phyloP scores from a whole-genome alignment of 2,797 vertebrate species.

The Malurus leucopterus region DNA sequence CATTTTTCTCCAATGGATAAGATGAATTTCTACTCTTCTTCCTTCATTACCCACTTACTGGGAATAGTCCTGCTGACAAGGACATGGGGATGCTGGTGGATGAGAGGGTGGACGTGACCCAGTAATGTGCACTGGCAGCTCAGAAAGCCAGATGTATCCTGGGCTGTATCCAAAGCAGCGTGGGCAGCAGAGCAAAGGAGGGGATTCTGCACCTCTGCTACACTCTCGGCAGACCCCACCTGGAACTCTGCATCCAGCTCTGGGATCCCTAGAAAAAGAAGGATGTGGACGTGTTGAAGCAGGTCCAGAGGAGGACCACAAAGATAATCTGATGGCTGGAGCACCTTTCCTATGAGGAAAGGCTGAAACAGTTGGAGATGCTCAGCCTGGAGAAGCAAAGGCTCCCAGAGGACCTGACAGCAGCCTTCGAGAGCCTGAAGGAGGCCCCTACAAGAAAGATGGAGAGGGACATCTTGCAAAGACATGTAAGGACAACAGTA shows the following conservation, averaged over 20 bases:
- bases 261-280: background rate
- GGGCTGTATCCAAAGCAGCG: accelerated
- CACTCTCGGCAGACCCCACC: background rate
- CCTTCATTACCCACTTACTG: background rate
- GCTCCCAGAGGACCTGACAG: background rate
- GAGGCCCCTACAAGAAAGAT: background rate
- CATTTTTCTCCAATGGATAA: background rate
- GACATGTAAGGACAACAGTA: background rate
- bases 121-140: too few relatives aligned
- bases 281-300: background rate
- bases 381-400: background rate
- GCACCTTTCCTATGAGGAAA: background rate
- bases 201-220: background rate
- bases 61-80: background rate
- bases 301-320: background rate
- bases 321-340: background rate
- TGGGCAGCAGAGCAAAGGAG: background rate
- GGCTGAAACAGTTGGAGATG: background rate
- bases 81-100: too few relatives aligned
- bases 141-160: accelerated
- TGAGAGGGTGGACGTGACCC: background rate
- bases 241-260: background rate
- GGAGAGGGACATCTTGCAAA: background rate
- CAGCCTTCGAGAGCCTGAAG: background rate
- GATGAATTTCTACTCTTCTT: background rate